These are phyloP conservation scores for Esperia sulphurella DNA, from an alignment of 2,888 invertebrate species.

Conservation along the genomic window DNA sequence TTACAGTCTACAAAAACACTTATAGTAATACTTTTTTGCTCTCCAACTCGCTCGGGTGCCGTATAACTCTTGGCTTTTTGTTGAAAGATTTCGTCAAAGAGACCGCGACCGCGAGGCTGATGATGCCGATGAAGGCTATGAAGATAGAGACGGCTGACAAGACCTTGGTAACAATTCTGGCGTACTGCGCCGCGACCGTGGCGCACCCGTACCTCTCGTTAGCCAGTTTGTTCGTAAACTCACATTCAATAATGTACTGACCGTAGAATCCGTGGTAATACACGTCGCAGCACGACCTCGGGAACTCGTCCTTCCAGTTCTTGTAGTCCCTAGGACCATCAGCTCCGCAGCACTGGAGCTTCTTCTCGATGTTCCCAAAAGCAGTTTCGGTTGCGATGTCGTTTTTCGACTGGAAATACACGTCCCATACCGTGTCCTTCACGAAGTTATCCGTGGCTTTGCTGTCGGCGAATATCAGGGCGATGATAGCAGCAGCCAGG, in stretches of 20 bases:
- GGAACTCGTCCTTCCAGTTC: constrained; percentile 57
- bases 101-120: constrained; percentile 42
- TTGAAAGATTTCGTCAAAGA: constrained; percentile 40
- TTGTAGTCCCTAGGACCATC: constrained; percentile 63
- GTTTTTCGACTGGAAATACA: constrained; percentile 49
- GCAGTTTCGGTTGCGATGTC: constrained; percentile 38
- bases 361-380: constrained; percentile 54
- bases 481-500: constrained; percentile 41
- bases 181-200: constrained; percentile 55
- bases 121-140: constrained; percentile 46
- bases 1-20: constrained; percentile 7
- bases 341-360: constrained; percentile 66
- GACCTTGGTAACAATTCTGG: constrained; percentile 50
- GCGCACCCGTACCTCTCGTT: constrained; percentile 67
- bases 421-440: constrained; percentile 65
- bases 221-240: constrained; percentile 61
- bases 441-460: constrained; percentile 55
- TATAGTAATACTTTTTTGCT: constrained; percentile 61
- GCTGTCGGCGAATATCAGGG: constrained; percentile 55
- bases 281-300: constrained; percentile 62
- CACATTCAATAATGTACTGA: constrained; percentile 52
- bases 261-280: constrained; percentile 61
- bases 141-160: constrained; percentile 48
- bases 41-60: constrained; percentile 50
- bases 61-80: constrained; percentile 33